Conservation (phyloP, 2,113 vertebrate species). For the Pteruthius melanotis region DNA sequence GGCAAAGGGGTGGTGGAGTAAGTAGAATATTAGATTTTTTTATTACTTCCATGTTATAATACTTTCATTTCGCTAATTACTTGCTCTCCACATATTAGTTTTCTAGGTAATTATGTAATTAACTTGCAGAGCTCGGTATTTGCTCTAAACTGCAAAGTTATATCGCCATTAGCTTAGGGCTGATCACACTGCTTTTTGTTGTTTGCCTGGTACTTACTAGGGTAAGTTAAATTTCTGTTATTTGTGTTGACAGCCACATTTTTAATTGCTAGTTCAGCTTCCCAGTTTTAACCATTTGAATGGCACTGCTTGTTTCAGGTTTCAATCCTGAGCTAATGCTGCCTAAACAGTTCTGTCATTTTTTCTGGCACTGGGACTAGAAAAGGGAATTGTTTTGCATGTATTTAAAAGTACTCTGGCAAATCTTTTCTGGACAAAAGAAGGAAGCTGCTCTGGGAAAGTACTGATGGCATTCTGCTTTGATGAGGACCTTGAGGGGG, state of each 20-base stretch:
- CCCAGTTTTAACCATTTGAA: neutral
- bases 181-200: neutral
- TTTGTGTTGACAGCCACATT: neutral
- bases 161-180: neutral
- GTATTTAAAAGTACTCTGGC: neutral
- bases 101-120: neutral
- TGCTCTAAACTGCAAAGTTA: neutral
- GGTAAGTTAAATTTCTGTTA: neutral
- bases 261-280: neutral
- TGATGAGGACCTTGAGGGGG: neutral
- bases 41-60: neutral
- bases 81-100: constrained; percentile 4
- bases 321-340: neutral
- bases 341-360: neutral
- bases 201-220: neutral
- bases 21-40: neutral
- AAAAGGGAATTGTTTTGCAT: neutral
- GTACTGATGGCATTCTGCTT: neutral
- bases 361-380: neutral
- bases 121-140: neutral
- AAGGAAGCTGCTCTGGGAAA: neutral
- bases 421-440: neutral
- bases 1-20: neutral
- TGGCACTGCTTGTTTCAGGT: neutral
- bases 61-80: neutral